phyloP scores from a whole-genome alignment of 2,113 vertebrate species.

The Myxocyprinus asiaticus region DNA sequence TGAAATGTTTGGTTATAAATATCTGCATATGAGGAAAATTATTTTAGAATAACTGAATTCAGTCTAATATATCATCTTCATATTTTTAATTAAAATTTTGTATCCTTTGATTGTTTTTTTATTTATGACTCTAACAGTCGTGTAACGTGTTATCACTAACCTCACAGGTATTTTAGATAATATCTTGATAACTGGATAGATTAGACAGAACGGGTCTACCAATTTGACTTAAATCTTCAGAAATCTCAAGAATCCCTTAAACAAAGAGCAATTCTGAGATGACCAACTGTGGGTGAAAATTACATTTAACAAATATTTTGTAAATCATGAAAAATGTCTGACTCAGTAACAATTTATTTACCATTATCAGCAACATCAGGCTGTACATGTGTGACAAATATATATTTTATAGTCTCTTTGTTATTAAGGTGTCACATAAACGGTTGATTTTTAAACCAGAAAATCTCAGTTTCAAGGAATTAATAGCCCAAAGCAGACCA shows the following conservation, averaged over 20 bases:
- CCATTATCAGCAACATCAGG: background rate
- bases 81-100: too few species aligned
- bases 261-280: background rate
- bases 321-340: background rate
- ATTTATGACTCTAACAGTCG: too few species aligned
- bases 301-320: too few species aligned
- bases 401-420: background rate
- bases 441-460: background rate
- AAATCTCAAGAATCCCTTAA: constrained; percentile 3
- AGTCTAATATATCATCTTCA: too few species aligned
- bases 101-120: too few species aligned
- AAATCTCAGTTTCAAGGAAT: too few species aligned
- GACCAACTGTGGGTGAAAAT: background rate
- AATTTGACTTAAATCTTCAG: background rate
- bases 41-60: too few species aligned
- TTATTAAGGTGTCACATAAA: background rate
- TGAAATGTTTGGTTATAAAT: background rate
- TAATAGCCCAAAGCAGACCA: too few species aligned
- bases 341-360: background rate
- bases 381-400: background rate
- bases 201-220: background rate
- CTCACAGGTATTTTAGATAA: background rate
- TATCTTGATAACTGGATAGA: background rate
- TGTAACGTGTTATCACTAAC: too few species aligned
- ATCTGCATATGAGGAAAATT: background rate